Evolutionary conservation across 2,797 vertebrate species (phyloP), one percentile per base, ranked within the genome.

Genomic region (Eidolon dupreanum): DNA sequence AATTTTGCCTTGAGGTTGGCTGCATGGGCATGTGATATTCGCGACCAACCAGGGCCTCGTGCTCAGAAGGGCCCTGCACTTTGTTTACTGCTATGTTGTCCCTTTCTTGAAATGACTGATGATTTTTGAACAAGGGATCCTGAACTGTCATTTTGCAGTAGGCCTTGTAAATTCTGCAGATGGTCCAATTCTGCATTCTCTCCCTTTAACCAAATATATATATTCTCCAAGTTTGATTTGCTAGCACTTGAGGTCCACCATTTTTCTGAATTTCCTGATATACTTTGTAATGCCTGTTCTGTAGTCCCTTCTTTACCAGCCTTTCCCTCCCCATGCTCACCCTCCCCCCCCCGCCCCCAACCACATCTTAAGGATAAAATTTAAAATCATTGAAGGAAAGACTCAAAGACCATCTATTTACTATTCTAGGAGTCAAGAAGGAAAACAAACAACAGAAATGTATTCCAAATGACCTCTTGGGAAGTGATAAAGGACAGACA

Each of bases 341-440:
- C 6, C 12, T 24, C 49, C 19, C 6, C 12, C 38, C 22, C 11
- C 5, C 4, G 3, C 53, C 13, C n/a, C 17, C 1, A 8, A 20
- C 33, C 55, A 28, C 38, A 63, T 46, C 78, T 94, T 88, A 77
- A 88, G 38, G n/a, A 33, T 82, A 19, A n/a, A 77, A 68, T 82
- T 90, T 90, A 77, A 95, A 59, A 43, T 51, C 41, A 43, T 53
- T 28, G 49, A 78, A 20, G 77, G 20, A 24, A 92, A 83, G 55
- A 63, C 46, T 88, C 61, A 28, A 63, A 83, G 88, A 68, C 43
- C 51, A 61, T 81, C 71, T 70, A 1, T 66, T 87, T 87, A 93
- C 61, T 84, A 20, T 38, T 79, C 65, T 66, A 38, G 19, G 36
- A 81, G n/a, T 75, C 84, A 61, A 61, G 31, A 68, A 93, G 53